Base-by-base conservation (phyloP, 2,888 invertebrate species). In the Sipunculus nudus region DNA sequence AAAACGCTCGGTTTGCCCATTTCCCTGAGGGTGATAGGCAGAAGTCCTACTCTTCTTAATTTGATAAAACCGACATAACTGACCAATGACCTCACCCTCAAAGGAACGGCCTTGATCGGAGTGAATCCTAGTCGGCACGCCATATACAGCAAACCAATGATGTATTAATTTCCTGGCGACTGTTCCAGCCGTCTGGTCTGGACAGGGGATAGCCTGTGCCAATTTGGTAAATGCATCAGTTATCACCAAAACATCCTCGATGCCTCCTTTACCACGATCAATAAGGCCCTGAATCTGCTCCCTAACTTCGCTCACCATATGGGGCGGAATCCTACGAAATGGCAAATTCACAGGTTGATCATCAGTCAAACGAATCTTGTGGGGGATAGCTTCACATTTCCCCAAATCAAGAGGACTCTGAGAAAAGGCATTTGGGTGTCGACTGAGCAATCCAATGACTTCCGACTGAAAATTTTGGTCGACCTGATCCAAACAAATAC, bases 1-100 rank as follows among this genome's bases (percentile, higher is more conserved):
- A 45, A 73, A 71, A 4, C 69, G 31, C 54, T 73, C 65, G 45
- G 68, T 68, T 19, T 68, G 61, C 2, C 59, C 53, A 38, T 70
- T 69, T 25, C 65, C 60, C 28, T 49, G 29, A n/a, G 48, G 59
- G 29, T 61, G 57, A 41, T 58, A 64, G 5, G 56, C 28, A 13
- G 48, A 48, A n/a, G 56, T 56, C 6, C 39, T 21, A n/a, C 39
- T 39, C 29, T 49, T 56, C 25, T 26, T 16, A 4, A 56, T 39
- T 1, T 32, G 48, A 16, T 19, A 23, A 13, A 48, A n/a, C n/a
- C 32, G 25, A 1, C 49, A 49, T 23, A 56, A 39, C n/a, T 48
- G 23, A 16, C 19, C 16, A 10, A 57, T 31, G 19, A 57, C 6
- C 23, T 13, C 19, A 38, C n/a, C 13, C 26, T 47, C 47, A 38